phyloP scores from a whole-genome alignment of 2,113 vertebrate species.

The Tiliqua scincoides region DNA sequence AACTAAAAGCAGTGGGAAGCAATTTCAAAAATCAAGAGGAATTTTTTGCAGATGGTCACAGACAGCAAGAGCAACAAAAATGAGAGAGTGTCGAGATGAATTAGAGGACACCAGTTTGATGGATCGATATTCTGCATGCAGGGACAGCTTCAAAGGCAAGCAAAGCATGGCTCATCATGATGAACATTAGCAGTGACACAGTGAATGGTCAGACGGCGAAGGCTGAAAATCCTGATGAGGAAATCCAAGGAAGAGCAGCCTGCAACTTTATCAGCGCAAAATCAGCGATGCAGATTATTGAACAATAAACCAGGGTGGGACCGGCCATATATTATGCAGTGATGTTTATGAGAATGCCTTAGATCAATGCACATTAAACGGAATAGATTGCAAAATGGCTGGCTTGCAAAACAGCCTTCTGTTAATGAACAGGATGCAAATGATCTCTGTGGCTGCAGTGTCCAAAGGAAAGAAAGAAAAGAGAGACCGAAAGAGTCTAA shows the following conservation, averaged over 20 bases:
- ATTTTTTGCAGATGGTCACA: neutral
- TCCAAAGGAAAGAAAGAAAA: neutral
- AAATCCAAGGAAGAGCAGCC: slow-evolving; percentile 10
- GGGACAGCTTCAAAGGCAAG: neutral
- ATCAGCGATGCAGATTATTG: slow-evolving; percentile 8
- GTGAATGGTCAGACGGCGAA: neutral
- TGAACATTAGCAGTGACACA: slow-evolving; percentile 3
- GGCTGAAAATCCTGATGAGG: neutral
- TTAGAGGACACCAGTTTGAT: neutral
- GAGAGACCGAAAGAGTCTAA: neutral
- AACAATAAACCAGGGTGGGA: neutral
- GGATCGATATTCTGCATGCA: neutral
- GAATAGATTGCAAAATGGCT: neutral
- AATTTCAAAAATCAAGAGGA: neutral
- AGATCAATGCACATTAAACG: slow-evolving; percentile 12
- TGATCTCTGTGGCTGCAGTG: neutral
- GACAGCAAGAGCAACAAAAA: neutral
- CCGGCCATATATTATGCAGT: neutral
- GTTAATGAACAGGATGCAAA: neutral
- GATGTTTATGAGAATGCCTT: slow-evolving; percentile 9
- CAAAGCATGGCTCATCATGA: neutral
- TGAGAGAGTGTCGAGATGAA: neutral
- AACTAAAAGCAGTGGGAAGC: neutral
- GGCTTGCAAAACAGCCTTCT: neutral
- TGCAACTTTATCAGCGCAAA: slow-evolving; percentile 18